Base-by-base conservation (phyloP, 2,888 invertebrate genomes). In the Phrixothrix hirtus region DNA sequence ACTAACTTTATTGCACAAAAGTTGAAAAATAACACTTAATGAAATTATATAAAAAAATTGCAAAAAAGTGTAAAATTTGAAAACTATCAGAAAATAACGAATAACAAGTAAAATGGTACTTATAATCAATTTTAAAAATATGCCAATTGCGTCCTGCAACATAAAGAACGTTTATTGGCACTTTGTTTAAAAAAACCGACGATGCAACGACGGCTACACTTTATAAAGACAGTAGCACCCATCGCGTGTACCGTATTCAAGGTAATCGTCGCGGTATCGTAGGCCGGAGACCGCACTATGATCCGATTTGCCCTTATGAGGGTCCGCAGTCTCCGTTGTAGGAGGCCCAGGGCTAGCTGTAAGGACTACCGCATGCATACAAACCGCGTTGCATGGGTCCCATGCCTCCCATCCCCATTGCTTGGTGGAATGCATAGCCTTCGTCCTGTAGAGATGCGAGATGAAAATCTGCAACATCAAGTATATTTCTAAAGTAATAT, bases 311-410 rank as follows among this genome's bases (percentile, higher is more conserved):
- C 60, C 67, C 66, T 60, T 76, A 77, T 47, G 76, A 76, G 53
- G 76, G 76, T 59, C 76, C 76, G 72, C 76, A 76, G 75, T 77
- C 76, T 74, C 76, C 75, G 75, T 76, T 77, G 67, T 77, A 77
- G 64, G 77, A 70, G 75, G 77, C 77, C 77, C 77, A 77, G 69
- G 77, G 77, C 77, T 78, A 78, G 76, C 78, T 78, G 76, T 78
- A 78, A 43, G 78, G 78, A 62, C 76, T 77, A 51, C 77, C 77
- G 70, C 77, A 78, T 45, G 77, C 78, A 69, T 78, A 78, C 54
- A 78, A 72, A 65, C 77, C 77, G 65, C 78, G 75, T 63, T 78
- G 77, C 77, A 78, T 78, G 64, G 77, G 75, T 41, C 76, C 77
- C 75, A 77, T 76, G 62, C 77, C 77, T 51, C 77, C 77, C 77